phyloP scores from a whole-genome alignment of 2,888 invertebrate genomes.

The Marasmarcha lunaedactyla region DNA sequence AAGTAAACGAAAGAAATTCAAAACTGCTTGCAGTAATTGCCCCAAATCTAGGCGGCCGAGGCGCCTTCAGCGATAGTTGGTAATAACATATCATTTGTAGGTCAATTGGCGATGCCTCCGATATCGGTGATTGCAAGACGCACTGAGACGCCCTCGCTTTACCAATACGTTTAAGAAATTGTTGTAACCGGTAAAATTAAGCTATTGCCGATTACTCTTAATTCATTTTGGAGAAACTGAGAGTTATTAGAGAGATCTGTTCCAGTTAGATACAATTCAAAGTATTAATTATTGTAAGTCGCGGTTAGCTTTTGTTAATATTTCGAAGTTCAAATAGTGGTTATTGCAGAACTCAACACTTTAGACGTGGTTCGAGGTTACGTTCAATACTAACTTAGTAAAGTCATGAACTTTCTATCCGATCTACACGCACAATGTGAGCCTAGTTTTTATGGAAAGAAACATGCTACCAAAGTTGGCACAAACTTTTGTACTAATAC shows the following conservation, averaged over 20 bases:
- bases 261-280: no score
- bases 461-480: no score
- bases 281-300: no score
- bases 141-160: conserved; percentile 24
- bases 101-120: conserved; percentile 49
- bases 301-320: no score
- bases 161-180: conserved; percentile 9
- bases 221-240: conserved; percentile 3
- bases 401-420: no score
- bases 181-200: not conserved
- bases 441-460: no score
- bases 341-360: no score
- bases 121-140: conserved; percentile 42
- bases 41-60: conserved; percentile 32
- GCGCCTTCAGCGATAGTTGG: conserved; percentile 31
- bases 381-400: no score
- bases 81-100: conserved; percentile 47
- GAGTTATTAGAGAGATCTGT: not conserved
- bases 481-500: no score
- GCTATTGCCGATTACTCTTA: conserved; percentile 1
- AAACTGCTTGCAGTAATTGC: conserved; percentile 36
- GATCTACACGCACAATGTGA: no score
- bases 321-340: no score
- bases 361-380: no score
- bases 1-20: conserved; percentile 38